A percentile compares a stretch with the other conserved stretches of the same genome.
These are phyloP conservation scores for Larimichthys polyactis DNA, from an alignment of 2,113 vertebrate genomes.

Conservation along the genomic window DNA sequence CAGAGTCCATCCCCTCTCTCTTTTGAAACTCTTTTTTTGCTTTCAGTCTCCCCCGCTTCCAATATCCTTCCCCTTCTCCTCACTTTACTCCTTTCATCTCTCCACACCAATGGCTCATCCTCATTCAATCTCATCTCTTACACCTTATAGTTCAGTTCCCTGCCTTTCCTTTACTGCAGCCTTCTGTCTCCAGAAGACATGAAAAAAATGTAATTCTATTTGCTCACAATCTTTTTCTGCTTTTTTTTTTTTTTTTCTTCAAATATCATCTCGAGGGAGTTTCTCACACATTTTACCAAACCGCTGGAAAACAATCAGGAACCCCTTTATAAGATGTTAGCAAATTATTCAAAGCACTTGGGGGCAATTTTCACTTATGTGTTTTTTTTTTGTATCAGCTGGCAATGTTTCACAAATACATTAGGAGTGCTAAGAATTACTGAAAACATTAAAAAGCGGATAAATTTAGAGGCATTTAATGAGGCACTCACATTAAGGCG, in stretches of 20 bases:
- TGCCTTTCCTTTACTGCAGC: conserved; percentile 19
- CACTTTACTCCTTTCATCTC: conserved; percentile 70
- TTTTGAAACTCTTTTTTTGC: conserved; percentile 62
- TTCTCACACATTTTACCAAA: conserved; percentile 9
- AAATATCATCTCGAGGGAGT: conserved; percentile 9
- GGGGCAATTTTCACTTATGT: background rate
- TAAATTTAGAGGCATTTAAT: background rate
- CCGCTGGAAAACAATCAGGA: background rate
- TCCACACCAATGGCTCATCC: conserved; percentile 59
- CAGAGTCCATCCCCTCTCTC: conserved; percentile 54
- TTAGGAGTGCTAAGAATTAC: background rate
- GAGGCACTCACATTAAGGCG: conserved; percentile 77
- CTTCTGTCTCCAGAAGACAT: conserved; percentile 40
- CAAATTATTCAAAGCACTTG: background rate
- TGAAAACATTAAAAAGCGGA: background rate
- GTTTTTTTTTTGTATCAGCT: background rate
- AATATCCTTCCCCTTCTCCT: conserved; percentile 56
- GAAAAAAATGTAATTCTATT: conserved; percentile 21
- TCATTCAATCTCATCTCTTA: conserved; percentile 65
- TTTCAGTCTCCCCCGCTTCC: conserved; percentile 42
- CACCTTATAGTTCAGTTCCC: conserved; percentile 49
- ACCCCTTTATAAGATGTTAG: background rate
- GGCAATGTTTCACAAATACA: background rate
- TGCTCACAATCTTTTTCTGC: conserved; percentile 16
- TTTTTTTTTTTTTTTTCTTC: background rate